Evolutionary conservation across 2,113 vertebrate genomes (phyloP).

Genomic region (Cairina moschata): DNA sequence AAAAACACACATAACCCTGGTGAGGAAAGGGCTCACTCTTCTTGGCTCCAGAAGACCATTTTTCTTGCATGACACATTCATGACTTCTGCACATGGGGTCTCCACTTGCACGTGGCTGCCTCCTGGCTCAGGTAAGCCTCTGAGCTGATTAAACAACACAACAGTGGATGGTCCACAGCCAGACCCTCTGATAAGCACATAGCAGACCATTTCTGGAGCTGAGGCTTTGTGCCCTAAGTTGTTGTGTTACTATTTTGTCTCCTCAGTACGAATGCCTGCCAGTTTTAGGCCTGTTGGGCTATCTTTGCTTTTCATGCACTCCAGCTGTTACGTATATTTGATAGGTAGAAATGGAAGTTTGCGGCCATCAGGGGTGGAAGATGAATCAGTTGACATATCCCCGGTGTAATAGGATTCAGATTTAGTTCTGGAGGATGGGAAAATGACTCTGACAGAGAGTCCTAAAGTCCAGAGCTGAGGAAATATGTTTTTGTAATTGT

Average conservation of each 20-base stretch:
- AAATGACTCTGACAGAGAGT: conserved; percentile 30
- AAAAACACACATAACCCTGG: conserved; percentile 60
- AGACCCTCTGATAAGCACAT: background rate
- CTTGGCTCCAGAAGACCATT: background rate
- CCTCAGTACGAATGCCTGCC: background rate
- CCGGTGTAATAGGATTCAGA: background rate
- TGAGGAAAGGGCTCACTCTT: background rate
- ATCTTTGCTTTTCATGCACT: conserved; percentile 21
- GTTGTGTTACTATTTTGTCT: background rate
- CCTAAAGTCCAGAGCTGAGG: background rate
- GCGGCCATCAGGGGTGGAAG: background rate
- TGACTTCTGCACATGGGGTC: background rate
- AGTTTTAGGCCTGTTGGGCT: background rate
- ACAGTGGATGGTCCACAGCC: background rate
- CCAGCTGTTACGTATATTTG: conserved; percentile 15
- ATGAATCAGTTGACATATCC: conserved; percentile 17
- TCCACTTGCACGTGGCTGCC: background rate
- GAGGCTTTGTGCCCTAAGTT: background rate
- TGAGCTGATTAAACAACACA: background rate
- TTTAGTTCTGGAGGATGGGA: conserved; percentile 29
- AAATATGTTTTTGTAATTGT: conserved; percentile 49
- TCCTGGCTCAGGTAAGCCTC: background rate
- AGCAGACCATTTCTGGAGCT: background rate
- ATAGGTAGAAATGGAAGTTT: conserved; percentile 22
- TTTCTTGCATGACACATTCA: background rate